phyloP scores from a whole-genome alignment of 2,888 invertebrate species.

The Drosophila nigricruria region DNA sequence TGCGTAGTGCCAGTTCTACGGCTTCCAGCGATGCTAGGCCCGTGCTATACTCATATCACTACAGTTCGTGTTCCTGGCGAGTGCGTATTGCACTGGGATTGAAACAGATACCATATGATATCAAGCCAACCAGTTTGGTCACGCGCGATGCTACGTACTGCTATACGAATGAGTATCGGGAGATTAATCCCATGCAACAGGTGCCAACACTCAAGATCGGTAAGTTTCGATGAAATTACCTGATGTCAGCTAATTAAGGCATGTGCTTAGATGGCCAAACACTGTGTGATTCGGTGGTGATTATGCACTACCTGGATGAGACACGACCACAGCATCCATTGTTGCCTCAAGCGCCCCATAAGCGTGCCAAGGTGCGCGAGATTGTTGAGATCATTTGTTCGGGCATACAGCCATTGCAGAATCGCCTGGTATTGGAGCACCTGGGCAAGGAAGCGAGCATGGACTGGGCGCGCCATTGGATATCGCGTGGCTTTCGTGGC shows the following conservation, averaged over 20 bases:
- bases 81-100: slow-evolving; percentile 95
- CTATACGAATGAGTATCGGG: slow-evolving; percentile 92
- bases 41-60: slow-evolving; percentile 95
- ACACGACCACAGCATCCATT: slow-evolving; percentile 93
- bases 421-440: slow-evolving; percentile 93
- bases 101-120: slow-evolving; percentile 97
- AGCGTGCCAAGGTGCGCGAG: slow-evolving; percentile 95
- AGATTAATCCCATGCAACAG: slow-evolving; percentile 97
- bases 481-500: slow-evolving; percentile 94
- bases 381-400: slow-evolving; percentile 96
- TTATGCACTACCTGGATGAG: slow-evolving; percentile 98
- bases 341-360: slow-evolving; percentile 94
- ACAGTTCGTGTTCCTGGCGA: slow-evolving; percentile 97
- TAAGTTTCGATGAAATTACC: slow-evolving; percentile 83
- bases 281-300: slow-evolving; percentile 91
- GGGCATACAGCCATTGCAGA: slow-evolving; percentile 98
- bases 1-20: neutral
- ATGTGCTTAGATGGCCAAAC: slow-evolving; percentile 88
- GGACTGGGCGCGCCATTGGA: slow-evolving; percentile 97
- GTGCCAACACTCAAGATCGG: slow-evolving; percentile 95
- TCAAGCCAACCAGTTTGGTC: slow-evolving; percentile 91
- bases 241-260: neutral
- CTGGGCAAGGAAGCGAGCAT: slow-evolving; percentile 94
- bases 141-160: slow-evolving; percentile 89
- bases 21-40: slow-evolving; percentile 86